Evolutionary conservation across 1,140 invertebrate genomes (phyloP).

Genomic region (Drosophila navojoa): DNA sequence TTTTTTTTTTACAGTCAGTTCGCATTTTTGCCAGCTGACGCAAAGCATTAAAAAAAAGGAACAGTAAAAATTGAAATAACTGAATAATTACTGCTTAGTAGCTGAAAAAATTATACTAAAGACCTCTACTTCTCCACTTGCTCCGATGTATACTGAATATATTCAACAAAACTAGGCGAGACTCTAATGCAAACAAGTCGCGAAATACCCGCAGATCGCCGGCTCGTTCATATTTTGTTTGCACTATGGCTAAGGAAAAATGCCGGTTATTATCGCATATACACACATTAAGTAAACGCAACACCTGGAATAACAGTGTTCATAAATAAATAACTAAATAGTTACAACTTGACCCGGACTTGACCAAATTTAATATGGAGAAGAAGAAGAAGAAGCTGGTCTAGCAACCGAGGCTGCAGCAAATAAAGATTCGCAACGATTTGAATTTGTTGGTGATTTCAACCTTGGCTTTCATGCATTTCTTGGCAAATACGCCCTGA

Average conservation of each 20-base stretch:
- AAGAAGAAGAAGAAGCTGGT: not conserved
- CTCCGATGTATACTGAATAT: not conserved
- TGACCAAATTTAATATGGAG: not conserved
- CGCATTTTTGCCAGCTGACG: conserved; percentile 62
- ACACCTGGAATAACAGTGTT: conserved; percentile 12
- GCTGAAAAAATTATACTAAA: conserved; percentile 43
- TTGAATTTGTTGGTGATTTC: conserved; percentile 6
- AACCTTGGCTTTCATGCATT: conserved; percentile 50
- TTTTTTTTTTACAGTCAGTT: conserved; percentile 13
- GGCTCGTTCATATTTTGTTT: conserved; percentile 51
- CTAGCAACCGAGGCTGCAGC: conserved; percentile 2
- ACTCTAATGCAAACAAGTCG: conserved; percentile 34
- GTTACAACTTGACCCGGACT: conserved; percentile 60
- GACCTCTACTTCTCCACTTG: conserved; percentile 6
- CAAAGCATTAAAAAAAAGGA: conserved; percentile 10
- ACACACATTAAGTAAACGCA: conserved; percentile 23
- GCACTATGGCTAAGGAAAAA: conserved; percentile 38
- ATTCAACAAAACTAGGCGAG: conserved; percentile 52
- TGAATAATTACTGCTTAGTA: conserved; percentile 5
- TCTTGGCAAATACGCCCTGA: conserved; percentile 30
- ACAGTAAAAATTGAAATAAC: conserved; percentile 1
- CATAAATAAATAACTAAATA: conserved; percentile 9
- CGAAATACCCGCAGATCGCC: not conserved
- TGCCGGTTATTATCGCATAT: conserved; percentile 38
- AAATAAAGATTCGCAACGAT: not conserved